These are phyloP conservation scores for Fistularia tabacaria DNA, from an alignment of 2,797 vertebrate genomes.

Conservation along the genomic window DNA sequence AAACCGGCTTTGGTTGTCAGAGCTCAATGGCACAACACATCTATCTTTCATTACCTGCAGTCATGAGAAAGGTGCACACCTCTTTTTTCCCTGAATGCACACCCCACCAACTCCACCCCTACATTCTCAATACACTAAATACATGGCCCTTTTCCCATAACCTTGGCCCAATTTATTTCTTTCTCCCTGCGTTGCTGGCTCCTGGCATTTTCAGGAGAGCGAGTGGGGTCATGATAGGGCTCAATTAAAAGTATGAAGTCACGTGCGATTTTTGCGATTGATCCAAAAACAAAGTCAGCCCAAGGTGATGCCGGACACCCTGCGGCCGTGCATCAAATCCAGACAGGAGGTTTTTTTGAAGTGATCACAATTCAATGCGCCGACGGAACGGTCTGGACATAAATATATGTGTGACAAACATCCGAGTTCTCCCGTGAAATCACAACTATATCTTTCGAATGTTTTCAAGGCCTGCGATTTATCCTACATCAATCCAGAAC, in stretches of 20 bases:
- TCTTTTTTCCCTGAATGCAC: background rate
- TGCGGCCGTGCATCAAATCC: slow-evolving; percentile 48
- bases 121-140: slow-evolving; percentile 43
- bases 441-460: background rate
- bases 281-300: slow-evolving; percentile 74
- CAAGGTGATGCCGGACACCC: slow-evolving; percentile 64
- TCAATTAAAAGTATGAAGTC: slow-evolving; percentile 75
- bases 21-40: slow-evolving; percentile 34
- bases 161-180: slow-evolving; percentile 70
- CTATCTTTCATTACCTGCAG: slow-evolving; percentile 44
- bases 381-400: slow-evolving; percentile 2
- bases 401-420: too few species aligned
- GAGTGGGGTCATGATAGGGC: slow-evolving; percentile 53
- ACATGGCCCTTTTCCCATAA: slow-evolving; percentile 47
- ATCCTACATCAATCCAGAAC: slow-evolving; percentile 3
- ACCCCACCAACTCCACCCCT: background rate
- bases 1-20: slow-evolving; percentile 39
- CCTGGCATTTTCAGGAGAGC: slow-evolving; percentile 52
- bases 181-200: slow-evolving; percentile 32
- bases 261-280: slow-evolving; percentile 64
- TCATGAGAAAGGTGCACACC: slow-evolving; percentile 14
- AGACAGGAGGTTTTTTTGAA: slow-evolving; percentile 13
- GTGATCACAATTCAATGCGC: background rate
- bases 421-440: too few species aligned
- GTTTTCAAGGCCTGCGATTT: background rate